These are phyloP conservation scores for Nasua narica DNA, from an alignment of 2,797 vertebrate species.

Conservation along the genomic window DNA sequence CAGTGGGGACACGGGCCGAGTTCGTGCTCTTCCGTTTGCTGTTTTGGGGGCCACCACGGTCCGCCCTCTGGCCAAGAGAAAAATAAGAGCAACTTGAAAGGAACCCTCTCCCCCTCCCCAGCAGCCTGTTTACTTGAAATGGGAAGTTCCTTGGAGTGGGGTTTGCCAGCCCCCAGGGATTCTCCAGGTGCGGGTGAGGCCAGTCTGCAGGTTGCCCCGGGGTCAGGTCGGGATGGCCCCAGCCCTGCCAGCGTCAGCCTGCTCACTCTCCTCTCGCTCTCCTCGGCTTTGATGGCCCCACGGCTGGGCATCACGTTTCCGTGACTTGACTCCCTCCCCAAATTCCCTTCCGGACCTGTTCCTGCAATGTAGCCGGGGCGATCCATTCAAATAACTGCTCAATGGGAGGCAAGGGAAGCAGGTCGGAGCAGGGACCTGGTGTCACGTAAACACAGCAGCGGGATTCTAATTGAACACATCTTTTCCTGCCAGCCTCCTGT, in stretches of 20 bases:
- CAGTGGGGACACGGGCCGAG: not conserved
- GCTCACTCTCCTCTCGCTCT: not conserved
- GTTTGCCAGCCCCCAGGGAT: constrained; percentile 6
- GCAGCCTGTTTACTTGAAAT: constrained; percentile 50
- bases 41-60: not conserved
- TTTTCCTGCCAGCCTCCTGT: not conserved
- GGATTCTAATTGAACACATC: not conserved
- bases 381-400: not conserved
- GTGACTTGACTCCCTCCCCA: not conserved
- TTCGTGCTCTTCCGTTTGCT: not conserved
- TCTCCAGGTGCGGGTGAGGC: not conserved
- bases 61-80: constrained; percentile 8
- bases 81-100: constrained; percentile 54
- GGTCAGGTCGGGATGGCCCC: not conserved
- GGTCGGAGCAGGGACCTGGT: not conserved
- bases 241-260: not conserved
- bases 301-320: not conserved
- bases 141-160: constrained; percentile 45
- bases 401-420: not conserved
- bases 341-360: not conserved
- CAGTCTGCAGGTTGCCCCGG: not conserved
- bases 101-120: not conserved
- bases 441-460: not conserved
- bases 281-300: not conserved
- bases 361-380: not conserved